Evolutionary conservation across 92 coral and sea anemone species (phyloP).

Genomic region (Actinernus sp.): DNA sequence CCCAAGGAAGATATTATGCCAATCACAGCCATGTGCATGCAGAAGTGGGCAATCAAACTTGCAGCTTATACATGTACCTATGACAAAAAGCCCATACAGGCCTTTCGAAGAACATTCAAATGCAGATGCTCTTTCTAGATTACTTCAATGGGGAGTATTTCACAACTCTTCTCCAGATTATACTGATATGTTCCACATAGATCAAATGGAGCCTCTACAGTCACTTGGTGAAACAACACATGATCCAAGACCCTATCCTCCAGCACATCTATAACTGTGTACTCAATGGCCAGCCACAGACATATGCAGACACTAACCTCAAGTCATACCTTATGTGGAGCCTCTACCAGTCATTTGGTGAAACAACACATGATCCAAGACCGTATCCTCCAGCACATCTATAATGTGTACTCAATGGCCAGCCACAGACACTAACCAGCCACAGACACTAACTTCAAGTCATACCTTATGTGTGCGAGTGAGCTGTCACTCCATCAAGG

Average conservation of each 20-base stretch:
- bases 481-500: too few species aligned
- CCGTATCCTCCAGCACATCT: background rate
- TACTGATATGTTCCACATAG: constrained; percentile 5
- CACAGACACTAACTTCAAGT: constrained; percentile 2
- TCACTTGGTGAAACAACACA: constrained; percentile 13
- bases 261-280: background rate
- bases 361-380: constrained; percentile 1
- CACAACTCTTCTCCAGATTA: background rate
- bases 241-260: constrained; percentile 7
- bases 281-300: constrained; percentile 23
- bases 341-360: too few species aligned
- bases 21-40: constrained; percentile 32
- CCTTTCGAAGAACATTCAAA: constrained; percentile 31
- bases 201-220: constrained; percentile 28
- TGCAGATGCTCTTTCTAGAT: constrained; percentile 52
- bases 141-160: constrained; percentile 12
- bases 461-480: too few species aligned
- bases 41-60: constrained; percentile 24
- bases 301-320: too few species aligned
- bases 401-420: background rate
- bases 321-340: too few species aligned
- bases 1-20: constrained; percentile 30
- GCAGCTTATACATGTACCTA: constrained; percentile 6
- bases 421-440: constrained; percentile 8
- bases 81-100: constrained; percentile 13